phyloP scores from a whole-genome alignment of 2,888 invertebrate genomes.

The Plebejus argus region DNA sequence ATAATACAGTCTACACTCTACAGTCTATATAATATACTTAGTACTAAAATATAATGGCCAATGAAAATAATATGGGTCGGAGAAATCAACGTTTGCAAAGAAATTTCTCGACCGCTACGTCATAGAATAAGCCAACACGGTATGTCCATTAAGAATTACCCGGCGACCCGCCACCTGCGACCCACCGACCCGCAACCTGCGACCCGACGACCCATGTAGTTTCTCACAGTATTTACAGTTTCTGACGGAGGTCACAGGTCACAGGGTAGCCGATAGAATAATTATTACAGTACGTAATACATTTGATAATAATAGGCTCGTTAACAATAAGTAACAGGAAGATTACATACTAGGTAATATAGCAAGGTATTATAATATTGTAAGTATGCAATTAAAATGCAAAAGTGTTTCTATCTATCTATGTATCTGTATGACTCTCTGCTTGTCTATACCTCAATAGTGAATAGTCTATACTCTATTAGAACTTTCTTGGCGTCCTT shows the following conservation, averaged over 20 bases:
- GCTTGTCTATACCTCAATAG: too few species aligned
- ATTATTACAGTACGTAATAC: neutral
- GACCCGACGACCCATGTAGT: neutral
- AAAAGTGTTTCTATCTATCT: too few species aligned
- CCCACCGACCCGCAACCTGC: neutral
- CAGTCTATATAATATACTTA: too few species aligned
- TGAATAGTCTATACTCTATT: too few species aligned
- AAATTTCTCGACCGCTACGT: constrained; percentile 1
- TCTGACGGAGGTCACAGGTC: neutral
- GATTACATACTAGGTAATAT: neutral
- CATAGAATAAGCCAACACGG: constrained; percentile 34
- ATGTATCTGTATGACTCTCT: too few species aligned
- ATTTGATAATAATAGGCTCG: neutral
- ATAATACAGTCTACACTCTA: too few species aligned
- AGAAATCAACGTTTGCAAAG: constrained; percentile 13
- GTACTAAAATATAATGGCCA: neutral
- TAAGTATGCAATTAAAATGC: too few species aligned
- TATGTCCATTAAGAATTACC: constrained; percentile 35
- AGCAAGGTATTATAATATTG: too few species aligned
- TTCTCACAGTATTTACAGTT: constrained; percentile 3
- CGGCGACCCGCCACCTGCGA: neutral
- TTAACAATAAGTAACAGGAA: neutral
- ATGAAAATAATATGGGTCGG: neutral
- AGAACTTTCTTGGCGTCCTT: too few species aligned
- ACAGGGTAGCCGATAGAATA: neutral